phyloP scores from a whole-genome alignment of 2,797 vertebrate genomes.

The Sebastes hubbsi region DNA sequence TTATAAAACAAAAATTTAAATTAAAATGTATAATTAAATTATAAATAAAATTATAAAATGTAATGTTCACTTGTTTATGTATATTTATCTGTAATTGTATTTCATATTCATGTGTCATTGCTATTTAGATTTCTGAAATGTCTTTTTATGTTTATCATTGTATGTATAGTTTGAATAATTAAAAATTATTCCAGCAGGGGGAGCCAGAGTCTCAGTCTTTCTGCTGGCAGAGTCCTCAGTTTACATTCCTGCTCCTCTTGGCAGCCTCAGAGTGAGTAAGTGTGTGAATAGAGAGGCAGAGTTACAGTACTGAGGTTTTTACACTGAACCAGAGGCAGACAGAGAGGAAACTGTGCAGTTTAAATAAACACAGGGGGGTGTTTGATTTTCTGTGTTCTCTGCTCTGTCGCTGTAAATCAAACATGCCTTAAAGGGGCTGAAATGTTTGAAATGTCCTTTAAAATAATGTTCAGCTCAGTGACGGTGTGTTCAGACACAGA shows the following conservation, averaged over 20 bases:
- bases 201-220: slow-evolving; percentile 13
- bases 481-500: neutral
- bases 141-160: neutral
- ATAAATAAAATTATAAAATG: too few relatives aligned
- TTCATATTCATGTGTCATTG: neutral
- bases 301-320: slow-evolving; percentile 24
- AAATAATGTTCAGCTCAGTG: slow-evolving; percentile 29
- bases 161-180: neutral
- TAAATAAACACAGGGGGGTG: slow-evolving; percentile 43
- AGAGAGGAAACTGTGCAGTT: slow-evolving; percentile 34
- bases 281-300: slow-evolving; percentile 23
- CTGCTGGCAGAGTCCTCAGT: neutral
- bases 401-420: slow-evolving; percentile 47
- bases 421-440: slow-evolving; percentile 26
- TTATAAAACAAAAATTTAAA: neutral
- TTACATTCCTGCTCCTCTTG: slow-evolving; percentile 21
- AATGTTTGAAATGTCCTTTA: slow-evolving; percentile 45
- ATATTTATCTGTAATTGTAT: neutral
- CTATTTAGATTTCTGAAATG: neutral
- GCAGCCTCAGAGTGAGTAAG: neutral
- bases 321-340: slow-evolving; percentile 15
- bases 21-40: too few relatives aligned
- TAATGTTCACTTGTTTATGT: neutral
- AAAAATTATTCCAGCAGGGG: slow-evolving; percentile 25
- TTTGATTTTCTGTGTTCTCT: slow-evolving; percentile 37